Evolutionary conservation across 1,140 invertebrate species (phyloP), one percentile per base, ranked within the genome.

Genomic region (Drosophila orena): DNA sequence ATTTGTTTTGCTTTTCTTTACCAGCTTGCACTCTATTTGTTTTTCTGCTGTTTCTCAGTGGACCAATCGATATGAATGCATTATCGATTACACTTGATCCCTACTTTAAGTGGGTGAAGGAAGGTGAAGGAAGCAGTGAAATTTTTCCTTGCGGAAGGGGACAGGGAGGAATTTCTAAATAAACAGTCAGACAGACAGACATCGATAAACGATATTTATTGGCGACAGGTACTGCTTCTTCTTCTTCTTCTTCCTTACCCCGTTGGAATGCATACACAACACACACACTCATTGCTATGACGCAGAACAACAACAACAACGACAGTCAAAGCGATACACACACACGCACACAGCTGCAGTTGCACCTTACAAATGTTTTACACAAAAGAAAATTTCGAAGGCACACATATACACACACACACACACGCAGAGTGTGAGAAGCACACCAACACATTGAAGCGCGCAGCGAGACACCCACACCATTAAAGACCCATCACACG

Each of bases 341-440:
- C 56, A 75, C 52, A 49, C 49, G 42, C 76, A 72, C 55, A 85
- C 76, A 83, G 49, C 38, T 76, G 78, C 79, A 79, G 77, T 81
- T 88, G 83, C 83, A 86, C 83, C 83, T 86, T 86, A 86, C 83
- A 86, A 89, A 86, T 79, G 81, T 72, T 88, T 88, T 72, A 79
- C 76, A 83, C 84, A 83, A 79, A 86, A 86, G 79, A 83, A 83
- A 77, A 77, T 77, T 81, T 69, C 58, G 58, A 78, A 65, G 55
- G 59, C 59, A 62, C 59, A 62, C 35, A 30, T 35, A 65, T 55
- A 38, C 24, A 40, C 44, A 60, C 34, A 20, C 58, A 35, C 50
- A 54, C 65, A 46, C 52, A 11, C 64, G 30, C 30, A 30, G 30
- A 30, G 37, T 38, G 37, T 38, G 14, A 38, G 37, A 38, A 38